Base-by-base conservation (phyloP, 1,140 invertebrate genomes). In the Anoplolepis gracilipes region DNA sequence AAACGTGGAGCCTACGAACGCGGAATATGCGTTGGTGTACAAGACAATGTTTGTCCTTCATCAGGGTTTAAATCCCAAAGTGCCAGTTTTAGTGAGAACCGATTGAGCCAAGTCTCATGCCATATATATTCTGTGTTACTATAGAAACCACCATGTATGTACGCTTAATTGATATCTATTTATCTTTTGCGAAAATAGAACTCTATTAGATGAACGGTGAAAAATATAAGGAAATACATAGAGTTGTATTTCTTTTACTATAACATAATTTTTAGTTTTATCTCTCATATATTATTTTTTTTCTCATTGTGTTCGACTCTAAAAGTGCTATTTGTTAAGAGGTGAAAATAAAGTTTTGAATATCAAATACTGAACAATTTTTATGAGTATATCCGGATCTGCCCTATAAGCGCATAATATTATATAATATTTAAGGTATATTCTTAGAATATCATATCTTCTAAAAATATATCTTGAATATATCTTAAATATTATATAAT, bases 1-100 rank as follows among this genome's bases (percentile, higher is more conserved):
- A 13, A 73, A n/a, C 7, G 67, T 91, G 2, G 65, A 92, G 36
- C 79, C 86, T 13, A 36, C 53, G 2, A 91, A 84, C 62, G 36
- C 84, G 61, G 92, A 92, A 57, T 93, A 91, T 49, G 25, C 70
- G 8, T 81, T 90, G 64, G 73, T 85, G 0, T 94, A 94, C 76
- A 94, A 94, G 85, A 92, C 92, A 89, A 91, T 93, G 33, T 88
- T 70, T 36, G 89, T 91, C 25, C 85, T 94, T 8, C 46, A 59
- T 10, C 92, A 93, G 72, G 89, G 91, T 73, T 36, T 94, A 46
- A 93, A 94, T 92, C 90, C 90, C 30, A 87, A 87, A 87, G 33
- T 91, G 49, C 90, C 93, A 19, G 86, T 92, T 55, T 89, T 94
- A 70, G 91, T 92, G 28, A 86, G 57, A 42, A 91, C 86, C 1